Evolutionary conservation across 2,797 vertebrate species (phyloP).

Genomic region (Leucoraja ocellata): DNA sequence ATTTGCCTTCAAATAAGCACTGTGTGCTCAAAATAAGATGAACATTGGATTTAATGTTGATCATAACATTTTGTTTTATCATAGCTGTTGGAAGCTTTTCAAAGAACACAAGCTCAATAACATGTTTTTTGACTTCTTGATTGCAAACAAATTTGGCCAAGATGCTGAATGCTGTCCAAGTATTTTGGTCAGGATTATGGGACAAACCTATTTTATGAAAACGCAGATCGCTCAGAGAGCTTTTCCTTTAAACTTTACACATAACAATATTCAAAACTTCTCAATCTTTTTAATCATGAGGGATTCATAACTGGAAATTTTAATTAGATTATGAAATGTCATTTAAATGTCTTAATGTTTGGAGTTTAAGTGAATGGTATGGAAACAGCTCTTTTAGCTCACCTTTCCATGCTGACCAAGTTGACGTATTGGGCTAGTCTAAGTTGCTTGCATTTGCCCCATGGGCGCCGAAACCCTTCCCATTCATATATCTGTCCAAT

Average conservation of each 20-base stretch:
- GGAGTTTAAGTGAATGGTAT: not conserved
- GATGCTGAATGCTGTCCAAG: not conserved
- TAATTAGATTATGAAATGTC: not conserved
- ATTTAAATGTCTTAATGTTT: not conserved
- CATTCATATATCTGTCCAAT: no score
- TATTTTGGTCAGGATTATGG: not conserved
- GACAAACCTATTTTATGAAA: not conserved
- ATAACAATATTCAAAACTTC: not conserved
- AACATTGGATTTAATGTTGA: not conserved
- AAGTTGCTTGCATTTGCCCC: no score
- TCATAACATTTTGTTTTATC: constrained; percentile 14
- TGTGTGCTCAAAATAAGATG: not conserved
- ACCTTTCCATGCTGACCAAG: no score
- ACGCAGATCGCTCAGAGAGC: not conserved
- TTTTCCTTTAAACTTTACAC: not conserved
- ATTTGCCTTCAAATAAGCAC: not conserved
- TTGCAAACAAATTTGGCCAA: not conserved
- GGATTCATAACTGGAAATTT: not conserved
- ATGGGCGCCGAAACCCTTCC: no score
- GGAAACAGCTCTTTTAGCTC: no score
- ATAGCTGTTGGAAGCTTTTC: not conserved
- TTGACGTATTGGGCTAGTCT: no score
- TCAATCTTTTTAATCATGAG: not conserved
- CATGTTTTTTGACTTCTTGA: not conserved
- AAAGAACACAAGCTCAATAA: not conserved